Base-by-base conservation (phyloP, 2,888 invertebrate species). In the Tanytarsus gracilentus region DNA sequence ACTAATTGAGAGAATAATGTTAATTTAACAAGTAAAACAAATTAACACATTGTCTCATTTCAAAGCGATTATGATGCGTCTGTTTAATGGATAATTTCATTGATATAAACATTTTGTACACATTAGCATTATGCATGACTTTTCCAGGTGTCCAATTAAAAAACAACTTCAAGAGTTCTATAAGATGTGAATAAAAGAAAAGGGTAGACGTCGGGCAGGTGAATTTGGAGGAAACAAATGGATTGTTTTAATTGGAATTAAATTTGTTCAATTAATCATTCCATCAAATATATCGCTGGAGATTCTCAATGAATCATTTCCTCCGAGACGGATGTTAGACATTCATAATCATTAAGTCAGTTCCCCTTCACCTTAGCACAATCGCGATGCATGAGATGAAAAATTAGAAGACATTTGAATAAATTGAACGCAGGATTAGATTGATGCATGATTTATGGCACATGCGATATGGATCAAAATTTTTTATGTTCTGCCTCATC, bases 241-340 rank as follows among this genome's bases (percentile, higher is more conserved):
- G 40, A 44, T 56, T 18, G n/a, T 56, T 56, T 56, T 56, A 56
- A 56, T 56, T 56, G 56, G 56, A 56, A 44, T 44, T 40, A 56
- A 56, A 40, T 56, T 40, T 56, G 27, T 53, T 30, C 9, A 33
- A 36, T 53, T 53, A 50, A 26, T 26, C n/a, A n/a, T n/a, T n/a
- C n/a, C n/a, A n/a, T n/a, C n/a, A n/a, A n/a, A n/a, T n/a, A n/a
- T n/a, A n/a, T n/a, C n/a, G n/a, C n/a, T n/a, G n/a, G n/a, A n/a
- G n/a, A 23, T 3, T 8, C 2, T 33, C 23, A 16, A 11, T 8
- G 9, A 8, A 56, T 40, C 56, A 53, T 40, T 44, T 44, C 56
- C 56, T 56, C n/a, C 27, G 44, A 40, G 56, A 27, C 29, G 56
- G 26, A 40, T n/a, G n/a, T n/a, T 18, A 39, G 44, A 26, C 50